These are phyloP conservation scores for Morone chrysops DNA, from an alignment of 2,113 vertebrate species.

Conservation along the genomic window DNA sequence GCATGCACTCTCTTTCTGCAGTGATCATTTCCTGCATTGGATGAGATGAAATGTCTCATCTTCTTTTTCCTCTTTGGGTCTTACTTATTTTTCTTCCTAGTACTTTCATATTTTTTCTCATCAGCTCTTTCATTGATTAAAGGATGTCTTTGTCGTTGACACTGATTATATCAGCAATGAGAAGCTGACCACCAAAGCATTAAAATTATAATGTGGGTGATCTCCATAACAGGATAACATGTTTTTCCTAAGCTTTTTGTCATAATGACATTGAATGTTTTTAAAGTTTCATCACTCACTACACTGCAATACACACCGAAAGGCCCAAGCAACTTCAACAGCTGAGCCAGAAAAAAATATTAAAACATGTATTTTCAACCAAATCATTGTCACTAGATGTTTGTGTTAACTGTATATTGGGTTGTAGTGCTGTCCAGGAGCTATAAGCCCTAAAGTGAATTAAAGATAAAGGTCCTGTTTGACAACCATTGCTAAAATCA, in stretches of 20 bases:
- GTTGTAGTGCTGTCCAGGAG: not conserved
- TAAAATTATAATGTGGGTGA: conserved; percentile 30
- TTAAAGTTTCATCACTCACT: not conserved
- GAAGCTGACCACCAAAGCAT: conserved; percentile 24
- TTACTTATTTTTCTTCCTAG: not conserved
- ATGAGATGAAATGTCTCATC: not conserved
- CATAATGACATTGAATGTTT: not conserved
- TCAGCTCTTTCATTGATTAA: conserved; percentile 75
- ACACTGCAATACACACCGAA: not conserved
- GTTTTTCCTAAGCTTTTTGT: conserved; percentile 6
- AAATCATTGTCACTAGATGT: not conserved
- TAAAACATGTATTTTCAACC: not conserved
- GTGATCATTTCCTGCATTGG: not conserved
- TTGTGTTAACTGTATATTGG: not conserved
- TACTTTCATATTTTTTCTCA: not conserved
- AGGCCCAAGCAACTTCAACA: not conserved
- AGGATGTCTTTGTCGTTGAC: conserved; percentile 17
- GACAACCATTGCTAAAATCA: too few relatives aligned
- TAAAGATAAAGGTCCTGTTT: too few relatives aligned
- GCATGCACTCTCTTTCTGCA: not conserved
- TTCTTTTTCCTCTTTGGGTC: not conserved
- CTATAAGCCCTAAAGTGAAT: not conserved
- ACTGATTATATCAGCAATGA: conserved; percentile 19
- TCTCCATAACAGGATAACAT: conserved; percentile 22
- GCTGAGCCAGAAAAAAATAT: not conserved